Evolutionary conservation across 2,888 invertebrate species (phyloP).

Genomic region (Tetragnatha montana): DNA sequence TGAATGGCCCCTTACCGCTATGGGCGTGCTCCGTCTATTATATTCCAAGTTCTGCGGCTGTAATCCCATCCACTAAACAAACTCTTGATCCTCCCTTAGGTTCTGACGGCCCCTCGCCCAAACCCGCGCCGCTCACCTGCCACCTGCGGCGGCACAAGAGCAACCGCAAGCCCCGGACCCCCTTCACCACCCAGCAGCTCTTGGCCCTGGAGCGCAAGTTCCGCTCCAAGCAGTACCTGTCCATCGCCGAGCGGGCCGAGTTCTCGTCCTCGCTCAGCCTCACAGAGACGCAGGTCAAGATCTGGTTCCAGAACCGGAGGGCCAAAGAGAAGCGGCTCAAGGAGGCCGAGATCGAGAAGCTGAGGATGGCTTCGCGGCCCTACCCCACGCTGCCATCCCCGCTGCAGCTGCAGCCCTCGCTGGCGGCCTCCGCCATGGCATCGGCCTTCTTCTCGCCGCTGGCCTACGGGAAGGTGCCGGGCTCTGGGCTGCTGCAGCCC

Average conservation of each 20-base stretch:
- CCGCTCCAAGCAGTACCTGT: conserved; percentile 93
- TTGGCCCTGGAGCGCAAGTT: conserved; percentile 94
- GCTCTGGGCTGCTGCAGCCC: conserved; percentile 56
- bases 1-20: too few species aligned
- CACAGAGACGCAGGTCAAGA: conserved; percentile 94
- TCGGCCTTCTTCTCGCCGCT: conserved; percentile 61
- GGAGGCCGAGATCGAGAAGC: conserved; percentile 95
- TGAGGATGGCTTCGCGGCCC: conserved; percentile 86
- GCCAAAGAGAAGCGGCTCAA: conserved; percentile 98
- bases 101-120: conserved; percentile 62
- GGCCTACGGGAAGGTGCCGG: conserved; percentile 49
- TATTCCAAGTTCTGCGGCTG: background rate
- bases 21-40: too few species aligned
- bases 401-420: conserved; percentile 41
- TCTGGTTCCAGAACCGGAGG: conserved; percentile 80
- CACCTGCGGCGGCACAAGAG: conserved; percentile 93
- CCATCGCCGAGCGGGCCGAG: conserved; percentile 95
- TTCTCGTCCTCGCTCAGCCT: conserved; percentile 92
- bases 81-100: conserved; percentile 33
- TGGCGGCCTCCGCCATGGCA: conserved; percentile 61
- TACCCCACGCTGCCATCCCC: conserved; percentile 64
- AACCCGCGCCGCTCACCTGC: conserved; percentile 75
- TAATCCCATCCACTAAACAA: background rate
- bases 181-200: conserved; percentile 95
- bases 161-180: conserved; percentile 94